phyloP scores from a whole-genome alignment of 2,797 vertebrate genomes.

The Trachurus trachurus region DNA sequence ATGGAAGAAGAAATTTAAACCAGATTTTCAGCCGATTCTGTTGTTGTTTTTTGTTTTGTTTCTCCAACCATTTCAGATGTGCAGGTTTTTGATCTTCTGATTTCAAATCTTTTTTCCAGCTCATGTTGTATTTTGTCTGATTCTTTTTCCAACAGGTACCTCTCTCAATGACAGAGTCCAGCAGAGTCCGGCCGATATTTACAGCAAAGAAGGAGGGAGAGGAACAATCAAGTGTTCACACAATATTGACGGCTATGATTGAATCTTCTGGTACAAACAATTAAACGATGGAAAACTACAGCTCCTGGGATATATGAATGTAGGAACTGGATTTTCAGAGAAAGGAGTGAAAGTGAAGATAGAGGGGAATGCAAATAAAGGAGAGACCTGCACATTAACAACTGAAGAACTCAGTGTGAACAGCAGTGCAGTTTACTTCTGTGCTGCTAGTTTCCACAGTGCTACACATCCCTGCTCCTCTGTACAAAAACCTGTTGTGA shows the following conservation, averaged over 20 bases:
- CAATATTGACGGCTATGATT: not conserved
- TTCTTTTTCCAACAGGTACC: conserved; percentile 21
- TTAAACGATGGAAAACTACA: conserved; percentile 27
- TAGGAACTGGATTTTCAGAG: not conserved
- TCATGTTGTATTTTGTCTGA: too few species aligned
- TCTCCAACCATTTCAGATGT: too few species aligned
- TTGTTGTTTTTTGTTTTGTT: too few species aligned
- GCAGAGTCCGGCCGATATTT: conserved; percentile 50
- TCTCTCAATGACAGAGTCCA: conserved; percentile 38
- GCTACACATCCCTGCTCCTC: not conserved
- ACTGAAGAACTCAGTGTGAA: not conserved
- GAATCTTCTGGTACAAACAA: conserved; percentile 76
- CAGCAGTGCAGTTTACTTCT: conserved; percentile 66
- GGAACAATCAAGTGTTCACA: conserved; percentile 53
- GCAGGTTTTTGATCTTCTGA: too few species aligned
- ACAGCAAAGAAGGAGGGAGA: not conserved
- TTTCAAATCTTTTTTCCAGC: too few species aligned
- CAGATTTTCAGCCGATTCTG: too few species aligned
- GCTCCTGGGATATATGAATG: conserved; percentile 17
- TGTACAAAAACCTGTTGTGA: conserved; percentile 9
- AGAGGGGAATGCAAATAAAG: not conserved
- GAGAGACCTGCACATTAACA: not conserved
- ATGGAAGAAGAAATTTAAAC: too few species aligned
- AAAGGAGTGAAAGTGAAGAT: conserved; percentile 7
- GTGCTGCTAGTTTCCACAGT: conserved; percentile 64